A percentile compares a stretch with the other conserved stretches of the same genome.
These are phyloP conservation scores for Bolinopsis microptera DNA, from an alignment of 37 sponge, comb jelly and placozoan species.

Conservation along the genomic window DNA sequence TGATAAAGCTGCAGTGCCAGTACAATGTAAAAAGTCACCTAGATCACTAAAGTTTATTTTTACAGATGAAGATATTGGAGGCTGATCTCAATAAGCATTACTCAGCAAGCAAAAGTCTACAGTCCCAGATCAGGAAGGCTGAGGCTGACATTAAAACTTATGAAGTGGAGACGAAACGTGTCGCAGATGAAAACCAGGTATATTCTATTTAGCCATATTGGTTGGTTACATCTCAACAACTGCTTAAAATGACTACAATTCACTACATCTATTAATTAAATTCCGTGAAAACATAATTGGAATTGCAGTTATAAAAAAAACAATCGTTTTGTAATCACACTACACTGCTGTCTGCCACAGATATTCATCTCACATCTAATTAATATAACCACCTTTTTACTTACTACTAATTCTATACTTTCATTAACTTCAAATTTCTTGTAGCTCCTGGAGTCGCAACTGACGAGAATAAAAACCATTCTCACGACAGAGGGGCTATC, in stretches of 20 bases:
- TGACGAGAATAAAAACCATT: conserved; percentile 24
- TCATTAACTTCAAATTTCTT: neutral
- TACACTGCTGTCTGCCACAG: too few species aligned
- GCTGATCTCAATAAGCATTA: conserved; percentile 35
- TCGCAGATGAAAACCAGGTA: conserved; percentile 47
- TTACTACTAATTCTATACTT: too few species aligned
- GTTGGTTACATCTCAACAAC: too few species aligned
- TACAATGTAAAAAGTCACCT: too few species aligned
- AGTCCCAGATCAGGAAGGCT: conserved; percentile 13
- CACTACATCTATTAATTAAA: too few species aligned
- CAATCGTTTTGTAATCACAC: neutral
- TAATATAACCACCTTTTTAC: too few species aligned
- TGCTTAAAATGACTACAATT: too few species aligned
- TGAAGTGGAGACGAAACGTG: neutral
- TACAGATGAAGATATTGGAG: conserved; percentile 51
- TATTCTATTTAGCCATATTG: neutral
- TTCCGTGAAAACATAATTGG: too few species aligned
- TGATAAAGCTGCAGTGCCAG: too few species aligned
- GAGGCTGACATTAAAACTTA: conserved; percentile 18
- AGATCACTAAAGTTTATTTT: too few species aligned
- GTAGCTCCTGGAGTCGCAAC: conserved; percentile 25
- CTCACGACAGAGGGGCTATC: neutral
- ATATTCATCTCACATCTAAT: too few species aligned
- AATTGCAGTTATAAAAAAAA: neutral
- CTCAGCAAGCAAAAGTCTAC: conserved; percentile 15